Evolutionary conservation across 1,140 invertebrate genomes (phyloP), one percentile per base, ranked within the genome.

Genomic region (Drosophila arawakana): DNA sequence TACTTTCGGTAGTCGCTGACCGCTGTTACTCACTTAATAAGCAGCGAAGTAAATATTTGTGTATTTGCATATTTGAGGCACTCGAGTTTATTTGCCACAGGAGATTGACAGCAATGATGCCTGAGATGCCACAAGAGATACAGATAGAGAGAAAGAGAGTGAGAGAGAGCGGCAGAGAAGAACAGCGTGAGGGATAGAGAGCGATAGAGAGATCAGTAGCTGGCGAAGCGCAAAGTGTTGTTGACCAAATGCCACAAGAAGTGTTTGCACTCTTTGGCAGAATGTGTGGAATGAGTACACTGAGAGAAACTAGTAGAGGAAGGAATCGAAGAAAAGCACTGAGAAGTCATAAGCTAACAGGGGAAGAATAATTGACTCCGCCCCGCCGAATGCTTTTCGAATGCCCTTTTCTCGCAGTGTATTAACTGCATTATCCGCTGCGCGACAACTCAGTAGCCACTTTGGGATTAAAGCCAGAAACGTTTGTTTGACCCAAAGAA

Each of bases 11-110:
- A 80, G 82, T 83, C 82, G 80, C 66, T 66, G 78, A 71, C 73
- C 67, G 70, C 80, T 78, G 83, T 73, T 73, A 76, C 84, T 84
- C 81, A 89, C 85, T 89, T 84, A 89, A 89, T 89, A 89, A 89
- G 88, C 80, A 71, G 50, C 84, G 71, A 30, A 85, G 84, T 66
- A 89, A 89, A 89, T 89, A 89, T 89, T 79, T 89, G 67, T 52
- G 10, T 88, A 80, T 88, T 88, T 89, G 84, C 84, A 75, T 77
- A 80, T 30, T 30, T 68, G 50, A 86, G 83, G 35, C 84, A 89
- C 83, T 88, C 77, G 81, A 86, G 81, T 81, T 85, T 86, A 88
- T 88, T 88, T 88, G 83, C 84, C 83, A 78, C 83, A 88, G 83
- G 83, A 89, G 84, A 89, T 88, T 88, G 81, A 85, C 81, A 83